Base-by-base conservation (phyloP, 2,113 vertebrate species). In the Electrona antarctica region DNA sequence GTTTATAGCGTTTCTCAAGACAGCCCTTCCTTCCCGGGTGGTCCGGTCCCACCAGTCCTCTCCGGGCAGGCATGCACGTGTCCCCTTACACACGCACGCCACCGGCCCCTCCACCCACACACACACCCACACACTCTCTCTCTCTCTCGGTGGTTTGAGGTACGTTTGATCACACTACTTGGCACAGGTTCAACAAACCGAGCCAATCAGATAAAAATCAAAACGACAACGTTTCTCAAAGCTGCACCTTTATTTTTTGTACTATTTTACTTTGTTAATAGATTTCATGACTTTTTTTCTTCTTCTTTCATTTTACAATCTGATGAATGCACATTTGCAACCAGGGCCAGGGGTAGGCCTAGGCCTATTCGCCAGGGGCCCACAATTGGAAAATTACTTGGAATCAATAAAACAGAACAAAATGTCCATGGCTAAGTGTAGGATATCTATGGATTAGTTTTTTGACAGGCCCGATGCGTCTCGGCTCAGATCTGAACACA, bases 41-140 rank as follows among this genome's bases (percentile, higher is more conserved):
- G 21, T 21, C 21, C 91, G 90, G 89, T 90, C 89, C 74, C 49
- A 64, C 75, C 60, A 48, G 71, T 78, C 69, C 76, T 82, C 67
- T 64, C 72, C 54, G 46, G 33, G 2, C 21, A 64, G 76, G 6
- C 71, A 55, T 33, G 57, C 67, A 12, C 60, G 28, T 60, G 12
- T 41, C 59, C 10, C 59, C 10, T 50, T 45, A 21, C 58, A 49
- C 21, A 10, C 60, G 29, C 5, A 54, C 52, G n/a, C 52, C 21
- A 1, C 21, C 21, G 2, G 1, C 21, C 21, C 89, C 74, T 46
- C 64, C 75, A 57, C 50, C 69, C 76, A 51, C 59, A 62, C 61
- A 64, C 48, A 59, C 52, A 57, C 55, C 7, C 55, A 15, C 55
- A 15, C n/a, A 7, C 12, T 0, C 55, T 1, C 55, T 3, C 55